Base-by-base conservation (phyloP, 1,140 invertebrate species). In the Drosophila bocqueti region DNA sequence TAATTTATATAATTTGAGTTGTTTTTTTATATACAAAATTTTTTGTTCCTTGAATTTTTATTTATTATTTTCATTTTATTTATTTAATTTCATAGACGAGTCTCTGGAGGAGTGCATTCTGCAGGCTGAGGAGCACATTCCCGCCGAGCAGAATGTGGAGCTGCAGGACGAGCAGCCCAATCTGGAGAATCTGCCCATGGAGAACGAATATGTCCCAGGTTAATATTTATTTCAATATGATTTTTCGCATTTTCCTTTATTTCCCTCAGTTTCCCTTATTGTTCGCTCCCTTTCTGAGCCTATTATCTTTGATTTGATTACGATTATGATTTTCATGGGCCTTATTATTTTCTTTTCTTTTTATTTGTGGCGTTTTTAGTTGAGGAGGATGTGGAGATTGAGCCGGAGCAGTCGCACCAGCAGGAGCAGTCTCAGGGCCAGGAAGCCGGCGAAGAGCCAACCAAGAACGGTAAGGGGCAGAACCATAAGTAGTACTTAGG, bases 21-120 rank as follows among this genome's bases (percentile, higher is more conserved):
- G 60, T 61, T 55, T 61, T 62, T 55, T 59, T 55, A 57, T 73
- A 3, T 9, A 11, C 18, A 6, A n/a, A 31, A 2, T 60, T 38
- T 76, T 60, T 38, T n/a, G n/a, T n/a, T 10, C 52, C 67, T n/a
- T 42, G 57, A 29, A 64, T 55, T 55, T 6, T n/a, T 71, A 42
- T n/a, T 43, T 42, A 60, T 71, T 61, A 26, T 74, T 49, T 26
- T 52, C 42, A 11, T 63, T 18, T 60, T 52, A 46, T n/a, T 55
- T 83, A 29, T 18, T 52, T 64, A 0, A 31, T 50, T 57, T n/a
- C 29, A 46, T 75, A 95, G 94, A 95, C 93, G 94, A 94, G 84
- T 94, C 94, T 92, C 93, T 95, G 93, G 94, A 95, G 81, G 93
- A 94, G 59, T 94, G 94, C 92, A 94, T 94, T 83, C 93, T 94